Base-by-base conservation (phyloP, 2,797 vertebrate species). In the Gymnoscopelus microlampas region DNA sequence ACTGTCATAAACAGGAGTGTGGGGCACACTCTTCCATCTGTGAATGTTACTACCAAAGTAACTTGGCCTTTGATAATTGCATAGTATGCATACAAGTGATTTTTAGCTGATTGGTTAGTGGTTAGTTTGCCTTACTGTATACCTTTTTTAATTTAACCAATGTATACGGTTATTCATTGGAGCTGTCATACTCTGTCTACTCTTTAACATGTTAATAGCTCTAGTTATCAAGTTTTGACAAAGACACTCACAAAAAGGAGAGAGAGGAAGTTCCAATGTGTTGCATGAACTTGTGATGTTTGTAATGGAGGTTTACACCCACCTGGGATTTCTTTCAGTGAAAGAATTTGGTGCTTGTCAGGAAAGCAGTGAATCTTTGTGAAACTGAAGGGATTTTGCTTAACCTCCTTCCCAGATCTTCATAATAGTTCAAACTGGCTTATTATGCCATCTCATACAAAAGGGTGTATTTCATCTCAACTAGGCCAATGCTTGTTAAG, bases 241-340 rank as follows among this genome's bases (percentile, higher is more conserved):
- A 61, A 54, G 58, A 32, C 12, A 7, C n/a, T 53, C 32, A 35
- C 5, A 44, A 66, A 68, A 58, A 11, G 48, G 68, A 68, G 15
- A 50, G 56, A 10, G 6, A 60, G 60, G 60, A 87, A 69, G 66
- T 49, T 63, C 63, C 50, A 60, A 76, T 83, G 74, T 80, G 72
- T 90, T 85, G 77, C 79, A 84, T 73, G 78, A 74, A 78, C 78
- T 58, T 90, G 88, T 83, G 71, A 86, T 89, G 73, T 88, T 90
- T 87, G 76, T 74, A 74, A 83, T 87, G 73, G 78, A 77, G 57
- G 68, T 24, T 89, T 83, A 74, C 79, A 88, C 71, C 74, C 67
- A 76, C 73, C 69, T 84, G 80, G 77, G 80, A 88, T 32, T 72
- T 44, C 39, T 82, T 81, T 83, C 76, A 79, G 62, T 59, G 15